phyloP scores from a whole-genome alignment of 2,888 invertebrate genomes.

The Ischnus inquisitorius region DNA sequence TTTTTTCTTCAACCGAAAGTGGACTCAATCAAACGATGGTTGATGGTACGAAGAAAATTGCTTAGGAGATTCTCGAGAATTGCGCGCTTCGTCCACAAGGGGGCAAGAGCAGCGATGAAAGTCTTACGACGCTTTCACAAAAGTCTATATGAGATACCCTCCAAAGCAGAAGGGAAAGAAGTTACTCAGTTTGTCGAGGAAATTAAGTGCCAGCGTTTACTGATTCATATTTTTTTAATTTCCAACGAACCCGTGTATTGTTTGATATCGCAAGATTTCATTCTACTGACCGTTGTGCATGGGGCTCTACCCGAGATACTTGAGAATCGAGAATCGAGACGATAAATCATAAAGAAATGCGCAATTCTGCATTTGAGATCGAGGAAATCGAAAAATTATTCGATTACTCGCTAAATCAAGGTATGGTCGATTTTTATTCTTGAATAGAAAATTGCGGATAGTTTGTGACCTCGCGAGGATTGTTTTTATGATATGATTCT shows the following conservation, averaged over 20 bases:
- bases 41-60: background rate
- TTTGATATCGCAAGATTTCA: background rate
- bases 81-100: background rate
- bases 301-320: background rate
- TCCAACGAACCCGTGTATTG: conserved; percentile 3
- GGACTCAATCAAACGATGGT: background rate
- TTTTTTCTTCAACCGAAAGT: conserved; percentile 20
- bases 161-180: conserved; percentile 51
- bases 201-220: conserved; percentile 48
- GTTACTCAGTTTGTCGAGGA: conserved; percentile 36
- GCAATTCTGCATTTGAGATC: background rate
- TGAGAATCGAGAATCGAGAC: background rate
- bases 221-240: conserved; percentile 14
- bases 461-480: conserved; percentile 20
- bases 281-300: background rate
- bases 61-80: conserved; percentile 9
- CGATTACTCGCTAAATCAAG: background rate
- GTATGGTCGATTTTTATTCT: background rate
- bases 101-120: conserved; percentile 15
- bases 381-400: background rate
- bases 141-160: conserved; percentile 49
- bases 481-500: conserved; percentile 13
- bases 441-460: background rate
- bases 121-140: conserved; percentile 31
- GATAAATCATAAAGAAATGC: background rate